These are phyloP conservation scores for Drosophila erecta DNA, from an alignment of 1,140 invertebrate species.

Conservation along the genomic window DNA sequence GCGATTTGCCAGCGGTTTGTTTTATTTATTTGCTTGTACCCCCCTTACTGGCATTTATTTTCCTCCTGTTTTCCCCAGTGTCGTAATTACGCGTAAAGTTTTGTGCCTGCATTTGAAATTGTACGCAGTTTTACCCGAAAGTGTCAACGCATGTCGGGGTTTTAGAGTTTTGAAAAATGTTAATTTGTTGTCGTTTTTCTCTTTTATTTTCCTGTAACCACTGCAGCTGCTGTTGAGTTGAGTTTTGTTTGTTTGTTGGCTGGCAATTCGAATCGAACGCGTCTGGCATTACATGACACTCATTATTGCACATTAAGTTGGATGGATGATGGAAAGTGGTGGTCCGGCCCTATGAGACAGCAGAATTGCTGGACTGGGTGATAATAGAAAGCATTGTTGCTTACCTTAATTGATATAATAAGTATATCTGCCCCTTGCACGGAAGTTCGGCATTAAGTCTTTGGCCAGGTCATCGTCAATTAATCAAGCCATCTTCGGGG, in stretches of 20 bases:
- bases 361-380: constrained; percentile 33
- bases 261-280: constrained; percentile 36
- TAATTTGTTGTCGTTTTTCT: constrained; percentile 63
- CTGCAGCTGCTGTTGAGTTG: constrained; percentile 25
- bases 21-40: constrained; percentile 25
- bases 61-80: constrained; percentile 17
- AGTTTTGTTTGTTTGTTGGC: constrained; percentile 8
- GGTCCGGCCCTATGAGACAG: constrained; percentile 56
- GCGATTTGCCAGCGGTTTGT: constrained; percentile 54
- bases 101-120: constrained; percentile 61
- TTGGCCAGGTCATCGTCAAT: constrained; percentile 66
- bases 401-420: constrained; percentile 76
- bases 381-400: constrained; percentile 48
- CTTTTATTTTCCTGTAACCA: constrained; percentile 3
- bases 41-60: constrained; percentile 6
- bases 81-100: constrained; percentile 62
- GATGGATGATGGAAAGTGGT: constrained; percentile 54
- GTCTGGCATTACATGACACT: constrained; percentile 70
- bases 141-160: constrained; percentile 67
- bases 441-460: constrained; percentile 65
- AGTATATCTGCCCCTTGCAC: constrained; percentile 55
- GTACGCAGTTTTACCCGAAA: constrained; percentile 75
- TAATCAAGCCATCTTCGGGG: constrained; percentile 23
- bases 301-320: constrained; percentile 66
- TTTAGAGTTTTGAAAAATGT: constrained; percentile 60